Evolutionary conservation across 2,797 vertebrate genomes (phyloP), one percentile per base, ranked within the genome.

Genomic region (Tenualosa thibaudeaui): DNA sequence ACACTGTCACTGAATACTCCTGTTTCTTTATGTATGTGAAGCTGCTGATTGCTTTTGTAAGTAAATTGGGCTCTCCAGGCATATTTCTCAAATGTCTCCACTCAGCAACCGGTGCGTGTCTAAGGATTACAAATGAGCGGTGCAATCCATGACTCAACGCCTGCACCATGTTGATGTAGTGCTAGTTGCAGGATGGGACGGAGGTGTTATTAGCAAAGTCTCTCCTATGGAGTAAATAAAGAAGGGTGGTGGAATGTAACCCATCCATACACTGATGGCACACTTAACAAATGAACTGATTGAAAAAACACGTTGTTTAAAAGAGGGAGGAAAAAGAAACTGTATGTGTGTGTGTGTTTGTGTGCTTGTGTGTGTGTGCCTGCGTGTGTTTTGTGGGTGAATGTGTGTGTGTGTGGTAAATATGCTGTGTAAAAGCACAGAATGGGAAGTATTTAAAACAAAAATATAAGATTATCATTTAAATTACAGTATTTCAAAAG

Each of bases 81-180:
- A 17, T 85, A 85, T 56, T 71, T 78, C 24, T 5, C 82, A 85
- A 87, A 81, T 58, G 81, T 85, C 46, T 6, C 24, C 22, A 58
- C 49, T 68, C 31, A 46, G 68, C 53, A 26, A n/a, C 40, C n/a
- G n/a, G 3, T 81, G 51, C 81, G 9, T 81, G 78, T 24, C 56
- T 83, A 85, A 86, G 75, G 53, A 81, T 86, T 82, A 84, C 13
- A 85, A 71, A 86, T 84, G 53, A 85, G 62, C 53, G 43, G 7
- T 17, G 43, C 83, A 56, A 15, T 75, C 13, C 15, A 75, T 31
- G 31, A 7, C 68, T 75, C 31, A 12, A 43, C 31, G 24, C 31
- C 62, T 12, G 68, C 15, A 3, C 68, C 68, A 75, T 75, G 17
- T 75, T 75, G 68, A 75, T 75, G 31, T 40, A 37, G 68, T 40